These are phyloP conservation scores for Leptinotarsa peninsularis DNA, from an alignment of 2,888 invertebrate genomes.

Conservation along the genomic window DNA sequence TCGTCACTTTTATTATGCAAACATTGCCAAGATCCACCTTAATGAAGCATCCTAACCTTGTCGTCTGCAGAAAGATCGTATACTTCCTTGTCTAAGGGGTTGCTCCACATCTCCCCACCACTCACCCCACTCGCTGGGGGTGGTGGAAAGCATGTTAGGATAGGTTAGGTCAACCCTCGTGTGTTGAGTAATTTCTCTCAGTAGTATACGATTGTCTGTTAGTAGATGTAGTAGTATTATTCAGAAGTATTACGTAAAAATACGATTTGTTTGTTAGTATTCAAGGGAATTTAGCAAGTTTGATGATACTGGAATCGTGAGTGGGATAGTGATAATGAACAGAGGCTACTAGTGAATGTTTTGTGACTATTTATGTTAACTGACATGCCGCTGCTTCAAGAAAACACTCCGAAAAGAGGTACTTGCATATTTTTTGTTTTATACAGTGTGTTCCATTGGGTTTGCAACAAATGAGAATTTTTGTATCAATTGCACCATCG, in stretches of 20 bases:
- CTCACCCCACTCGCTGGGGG: constrained; percentile 57
- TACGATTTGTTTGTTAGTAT: constrained; percentile 12
- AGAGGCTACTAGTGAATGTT: constrained; percentile 44
- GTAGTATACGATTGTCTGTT: constrained; percentile 61
- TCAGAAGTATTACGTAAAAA: constrained; percentile 33
- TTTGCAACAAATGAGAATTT: no score
- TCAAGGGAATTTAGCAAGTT: background rate
- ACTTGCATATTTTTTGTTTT: constrained; percentile 38
- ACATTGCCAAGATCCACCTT: constrained; percentile 39
- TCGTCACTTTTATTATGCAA: constrained; percentile 32
- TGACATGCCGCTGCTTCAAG: constrained; percentile 64
- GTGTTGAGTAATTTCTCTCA: constrained; percentile 57
- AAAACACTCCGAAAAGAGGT: constrained; percentile 65
- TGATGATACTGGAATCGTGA: constrained; percentile 15
- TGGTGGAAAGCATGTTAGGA: constrained; percentile 64
- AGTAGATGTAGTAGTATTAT: constrained; percentile 52
- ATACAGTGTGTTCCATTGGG: no score
- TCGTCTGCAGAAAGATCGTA: constrained; percentile 18
- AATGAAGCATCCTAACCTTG: constrained; percentile 32
- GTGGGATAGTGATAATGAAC: constrained; percentile 43
- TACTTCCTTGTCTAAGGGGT: constrained; percentile 50
- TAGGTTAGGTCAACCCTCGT: constrained; percentile 66
- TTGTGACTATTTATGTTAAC: constrained; percentile 41
- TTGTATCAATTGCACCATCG: background rate
- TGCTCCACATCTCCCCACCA: constrained; percentile 62